Evolutionary conservation across 2,113 vertebrate genomes (phyloP).

Genomic region (Poeciliopsis prolifica): DNA sequence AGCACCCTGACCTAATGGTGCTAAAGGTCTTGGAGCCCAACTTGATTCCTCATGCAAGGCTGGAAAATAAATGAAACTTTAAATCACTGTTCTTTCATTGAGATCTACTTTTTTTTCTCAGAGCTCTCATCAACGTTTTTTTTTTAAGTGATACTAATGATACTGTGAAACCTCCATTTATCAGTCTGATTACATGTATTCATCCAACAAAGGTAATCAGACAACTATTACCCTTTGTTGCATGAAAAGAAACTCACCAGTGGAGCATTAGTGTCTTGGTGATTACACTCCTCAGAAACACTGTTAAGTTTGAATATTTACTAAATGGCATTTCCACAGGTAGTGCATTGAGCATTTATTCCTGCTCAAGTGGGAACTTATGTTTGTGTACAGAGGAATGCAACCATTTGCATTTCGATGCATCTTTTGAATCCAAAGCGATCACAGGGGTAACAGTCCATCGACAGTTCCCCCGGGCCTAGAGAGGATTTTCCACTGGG

Average conservation of each 20-base stretch:
- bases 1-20: neutral
- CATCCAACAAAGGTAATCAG: neutral
- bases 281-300: conserved; percentile 21
- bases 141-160: conserved; percentile 27
- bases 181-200: conserved; percentile 33
- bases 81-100: neutral
- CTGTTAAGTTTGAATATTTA: conserved; percentile 6
- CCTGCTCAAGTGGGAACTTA: conserved; percentile 2
- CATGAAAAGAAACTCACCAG: conserved; percentile 11
- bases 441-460: neutral
- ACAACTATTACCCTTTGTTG: neutral
- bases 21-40: neutral
- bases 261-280: conserved; percentile 21
- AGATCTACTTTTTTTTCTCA: neutral
- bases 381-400: neutral
- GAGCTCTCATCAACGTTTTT: neutral
- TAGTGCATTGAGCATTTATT: neutral
- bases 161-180: conserved; percentile 19
- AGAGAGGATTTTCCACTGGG: conserved; percentile 63
- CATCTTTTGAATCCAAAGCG: neutral
- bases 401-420: conserved; percentile 7
- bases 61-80: neutral
- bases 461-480: conserved; percentile 16
- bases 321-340: neutral
- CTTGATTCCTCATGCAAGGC: neutral